Base-by-base conservation (phyloP, 2,797 vertebrate species). In the Rhinoraja longicauda region DNA sequence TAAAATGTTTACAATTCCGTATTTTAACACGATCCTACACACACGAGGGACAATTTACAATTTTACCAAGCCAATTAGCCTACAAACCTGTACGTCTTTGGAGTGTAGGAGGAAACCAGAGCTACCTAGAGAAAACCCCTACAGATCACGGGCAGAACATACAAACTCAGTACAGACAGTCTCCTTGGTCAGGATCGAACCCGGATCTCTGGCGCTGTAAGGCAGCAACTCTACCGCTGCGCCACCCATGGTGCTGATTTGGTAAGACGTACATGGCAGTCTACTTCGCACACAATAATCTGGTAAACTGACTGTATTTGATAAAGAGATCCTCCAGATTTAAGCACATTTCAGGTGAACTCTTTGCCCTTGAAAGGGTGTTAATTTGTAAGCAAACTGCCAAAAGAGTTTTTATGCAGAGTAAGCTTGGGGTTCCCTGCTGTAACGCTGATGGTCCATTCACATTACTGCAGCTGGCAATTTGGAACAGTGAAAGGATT, bases 391-490 rank as follows among this genome's bases (percentile, higher is more conserved):
- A 57, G 36, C 39, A 17, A 75, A 36, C 90, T 92, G 90, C 90
- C 67, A 92, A 45, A 92, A 53, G 19, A 26, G 29, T 92, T 29
- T 75, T 73, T 92, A 90, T 92, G 90, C 90, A 57, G 26, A 92
- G 90, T 75, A 92, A 92, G 90, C 90, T 92, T 53, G 70, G 70
- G 70, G 45, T 75, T 92, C 70, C 90, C 90, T 75, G 72, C 67
- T 53, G 36, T n/a, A 92, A 57, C 64, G 53, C 72, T 92, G 36
- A 92, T n/a, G 10, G 45, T 45, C 10, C 19, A 0, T 26, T 92
- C 70, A 29, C 19, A 57, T 75, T 73, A 75, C 36, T 73, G 19
- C 90, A 92, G 67, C 67, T 92, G 67, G 39, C 36, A 75, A 57
- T 92, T 92, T 24, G 53, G 90, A 75, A 92, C 24, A 92, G 39